Evolutionary conservation across 2,797 vertebrate genomes (phyloP), one percentile per base, ranked within the genome.

Genomic region (Chromobotia macracanthus): DNA sequence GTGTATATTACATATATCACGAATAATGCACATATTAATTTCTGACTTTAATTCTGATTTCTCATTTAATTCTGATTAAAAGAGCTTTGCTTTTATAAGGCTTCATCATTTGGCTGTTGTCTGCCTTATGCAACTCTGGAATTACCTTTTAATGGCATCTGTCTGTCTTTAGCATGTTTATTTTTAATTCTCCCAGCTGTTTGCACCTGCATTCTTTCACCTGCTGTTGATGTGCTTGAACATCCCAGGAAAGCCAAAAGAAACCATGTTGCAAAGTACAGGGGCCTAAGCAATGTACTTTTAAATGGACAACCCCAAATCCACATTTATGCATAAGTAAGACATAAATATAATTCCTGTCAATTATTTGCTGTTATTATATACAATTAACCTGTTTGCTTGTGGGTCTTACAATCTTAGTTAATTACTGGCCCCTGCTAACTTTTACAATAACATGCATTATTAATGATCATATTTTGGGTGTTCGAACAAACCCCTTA

Each of bases 181-280:
- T 71, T 79, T 79, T 50, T 64, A 75, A 41, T 83, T 68, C 48
- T 68, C 60, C 76, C 67, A 70, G 58, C 60, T 75, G 72, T 73
- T 71, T 73, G 69, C 73, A 74, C 63, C 80, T 68, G 69, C 63
- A 63, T 69, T 64, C 48, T 53, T 53, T 23, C 44, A 60, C 69
- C 69, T 73, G 61, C 66, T 46, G 19, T 38, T 7, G 35, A 38
- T 9, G 35, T 58, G 19, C n/a, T 21, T 3, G 51, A 71, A 18
- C 46, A 25, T 72, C 11, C 15, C 35, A 38, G 58, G 67, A 67
- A 64, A 46, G 35, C 6, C 15, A 18, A 64, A n/a, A 75, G 28
- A 51, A 75, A 64, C 21, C 16, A 28, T 9, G 12, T 46, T 60
- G 58, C 18, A 44, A 60, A 72, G 21, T 56, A n/a, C 71, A 28